Conservation (phyloP, 2,888 invertebrate genomes). For the Agonum fuliginosum region DNA sequence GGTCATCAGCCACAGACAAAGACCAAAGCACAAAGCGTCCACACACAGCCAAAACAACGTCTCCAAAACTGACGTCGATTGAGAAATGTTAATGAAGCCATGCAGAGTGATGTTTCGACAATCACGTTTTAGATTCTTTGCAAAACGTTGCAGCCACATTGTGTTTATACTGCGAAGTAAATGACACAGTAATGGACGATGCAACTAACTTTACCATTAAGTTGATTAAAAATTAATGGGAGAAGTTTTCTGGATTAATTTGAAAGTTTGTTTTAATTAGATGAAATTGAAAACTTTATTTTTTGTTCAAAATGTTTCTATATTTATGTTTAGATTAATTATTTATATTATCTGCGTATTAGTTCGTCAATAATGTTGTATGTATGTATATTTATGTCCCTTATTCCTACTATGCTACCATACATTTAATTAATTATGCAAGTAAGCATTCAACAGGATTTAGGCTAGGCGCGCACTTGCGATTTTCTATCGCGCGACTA, state of each 20-base stretch:
- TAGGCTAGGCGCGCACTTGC: too few species aligned
- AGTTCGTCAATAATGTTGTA: too few species aligned
- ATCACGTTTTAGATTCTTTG: slow-evolving; percentile 27
- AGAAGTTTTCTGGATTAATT: background rate
- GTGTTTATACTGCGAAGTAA: background rate
- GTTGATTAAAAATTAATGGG: background rate
- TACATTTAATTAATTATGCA: too few species aligned
- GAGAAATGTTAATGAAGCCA: slow-evolving; percentile 33
- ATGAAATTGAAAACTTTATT: too few species aligned
- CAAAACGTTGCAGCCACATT: slow-evolving; percentile 40
- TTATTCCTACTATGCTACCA: too few species aligned
- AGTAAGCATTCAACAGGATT: too few species aligned
- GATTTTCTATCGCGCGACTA: too few species aligned
- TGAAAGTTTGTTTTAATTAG: background rate
- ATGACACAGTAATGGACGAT: background rate
- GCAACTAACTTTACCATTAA: slow-evolving; percentile 6
- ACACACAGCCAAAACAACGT: slow-evolving; percentile 46
- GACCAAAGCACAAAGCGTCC: slow-evolving; percentile 19
- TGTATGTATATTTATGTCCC: too few species aligned
- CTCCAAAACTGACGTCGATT: slow-evolving; percentile 20
- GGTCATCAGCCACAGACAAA: slow-evolving; percentile 51
- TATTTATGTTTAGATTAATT: too few species aligned
- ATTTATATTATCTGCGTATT: too few species aligned
- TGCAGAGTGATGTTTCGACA: slow-evolving; percentile 46
- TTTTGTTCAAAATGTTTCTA: too few species aligned